Evolutionary conservation across 2,113 vertebrate genomes (phyloP).

Genomic region (Gasterosteus nipponicus): DNA sequence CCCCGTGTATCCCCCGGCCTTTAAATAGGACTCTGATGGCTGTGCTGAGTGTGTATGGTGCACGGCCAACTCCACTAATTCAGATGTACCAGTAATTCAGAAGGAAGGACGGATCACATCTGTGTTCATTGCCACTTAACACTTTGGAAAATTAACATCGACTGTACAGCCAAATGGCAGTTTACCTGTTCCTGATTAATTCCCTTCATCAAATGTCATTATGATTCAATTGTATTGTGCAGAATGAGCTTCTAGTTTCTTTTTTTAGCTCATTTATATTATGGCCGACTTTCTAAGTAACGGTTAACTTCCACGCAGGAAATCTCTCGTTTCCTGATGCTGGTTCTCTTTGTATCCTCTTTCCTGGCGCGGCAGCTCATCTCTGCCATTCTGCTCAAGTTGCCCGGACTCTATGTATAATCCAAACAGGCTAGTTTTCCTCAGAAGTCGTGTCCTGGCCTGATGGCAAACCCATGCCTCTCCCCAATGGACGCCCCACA

Average conservation of each 20-base stretch:
- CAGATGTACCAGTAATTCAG: neutral
- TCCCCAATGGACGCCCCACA: neutral
- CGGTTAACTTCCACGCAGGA: neutral
- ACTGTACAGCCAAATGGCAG: neutral
- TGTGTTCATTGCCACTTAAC: neutral
- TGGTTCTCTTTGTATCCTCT: neutral
- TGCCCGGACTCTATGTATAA: neutral
- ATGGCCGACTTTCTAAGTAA: neutral
- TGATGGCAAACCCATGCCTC: neutral
- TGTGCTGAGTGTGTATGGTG: neutral
- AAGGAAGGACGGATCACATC: neutral
- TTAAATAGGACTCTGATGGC: conserved; percentile 3
- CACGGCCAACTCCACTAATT: neutral
- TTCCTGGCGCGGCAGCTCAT: neutral
- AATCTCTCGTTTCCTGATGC: neutral
- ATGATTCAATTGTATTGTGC: neutral
- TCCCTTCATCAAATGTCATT: neutral
- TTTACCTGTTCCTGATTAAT: neutral
- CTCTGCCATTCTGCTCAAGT: neutral
- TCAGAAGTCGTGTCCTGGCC: neutral
- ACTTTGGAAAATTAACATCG: neutral
- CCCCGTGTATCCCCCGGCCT: neutral
- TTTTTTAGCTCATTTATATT: neutral
- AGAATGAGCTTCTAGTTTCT: neutral
- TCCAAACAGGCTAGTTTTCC: neutral